These are phyloP conservation scores for Clitarchus hookeri DNA, from an alignment of 2,888 invertebrate genomes.

Conservation along the genomic window DNA sequence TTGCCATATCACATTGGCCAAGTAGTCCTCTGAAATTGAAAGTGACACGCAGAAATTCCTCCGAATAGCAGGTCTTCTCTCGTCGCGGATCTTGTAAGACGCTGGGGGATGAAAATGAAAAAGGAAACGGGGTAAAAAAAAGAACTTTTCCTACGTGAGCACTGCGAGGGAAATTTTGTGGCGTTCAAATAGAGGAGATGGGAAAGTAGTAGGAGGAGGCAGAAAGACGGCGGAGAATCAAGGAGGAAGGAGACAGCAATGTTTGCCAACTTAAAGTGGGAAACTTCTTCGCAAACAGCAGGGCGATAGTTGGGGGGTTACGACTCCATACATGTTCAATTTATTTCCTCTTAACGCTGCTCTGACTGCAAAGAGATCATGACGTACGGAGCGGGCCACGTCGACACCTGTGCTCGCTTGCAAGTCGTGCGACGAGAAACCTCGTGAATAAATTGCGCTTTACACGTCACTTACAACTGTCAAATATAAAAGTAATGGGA, in stretches of 20 bases:
- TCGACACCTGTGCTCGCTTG: not conserved
- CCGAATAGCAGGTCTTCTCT: not conserved
- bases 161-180: not conserved
- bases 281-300: not conserved
- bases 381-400: not conserved
- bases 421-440: not conserved
- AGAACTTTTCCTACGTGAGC: not conserved
- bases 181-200: not conserved
- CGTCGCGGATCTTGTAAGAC: not conserved
- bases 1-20: not conserved
- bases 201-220: too few species aligned
- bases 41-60: constrained; percentile 1
- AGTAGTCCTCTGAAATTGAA: not conserved
- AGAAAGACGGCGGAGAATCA: not conserved
- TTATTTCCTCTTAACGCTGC: not conserved
- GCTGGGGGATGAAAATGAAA: not conserved
- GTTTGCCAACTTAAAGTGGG: constrained; percentile 9
- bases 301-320: not conserved
- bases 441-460: not conserved
- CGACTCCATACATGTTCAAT: not conserved
- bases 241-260: not conserved
- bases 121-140: not conserved
- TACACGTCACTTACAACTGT: not conserved
- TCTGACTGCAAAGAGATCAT: not conserved
- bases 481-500: not conserved